Base-by-base conservation (phyloP, 2,888 invertebrate species). In the Notocelia uddmanniana region DNA sequence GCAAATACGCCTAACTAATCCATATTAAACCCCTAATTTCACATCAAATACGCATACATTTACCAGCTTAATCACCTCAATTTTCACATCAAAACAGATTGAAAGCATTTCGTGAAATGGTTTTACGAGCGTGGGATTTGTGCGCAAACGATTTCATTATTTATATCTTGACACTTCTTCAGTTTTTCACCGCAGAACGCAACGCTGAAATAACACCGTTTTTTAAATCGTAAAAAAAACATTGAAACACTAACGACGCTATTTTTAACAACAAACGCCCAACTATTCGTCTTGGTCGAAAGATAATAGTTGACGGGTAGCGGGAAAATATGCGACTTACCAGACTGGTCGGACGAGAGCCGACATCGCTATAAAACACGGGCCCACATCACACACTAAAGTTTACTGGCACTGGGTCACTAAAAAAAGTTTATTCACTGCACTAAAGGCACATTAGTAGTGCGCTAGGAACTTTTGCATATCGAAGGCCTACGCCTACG, bases 41-140 rank as follows among this genome's bases (percentile, higher is more conserved):
- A 67, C 67, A 69, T 73, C 74, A 69, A 63, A 64, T 74, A 76
- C 68, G 70, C 50, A 74, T 71, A 72, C 37, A 72, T 68, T 72
- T 62, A 68, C 62, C 64, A 60, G 79, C 78, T 75, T 72, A 72
- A 68, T 66, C 60, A 64, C 79, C 78, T 75, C 77, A 78, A 78
- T 79, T 75, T 78, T 76, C 78, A 59, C 77, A 81, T 71, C 60
- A 73, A 60, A 74, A 75, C 76, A 83, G 81, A 82, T 88, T 90
- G 93, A 93, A 93, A 93, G 93, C 93, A 91, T 92, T 89, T 91
- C 87, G 93, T 93, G 93, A 93, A 93, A 93, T 93, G 93, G 93
- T 93, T 93, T 93, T 93, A 91, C 88, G 87, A 90, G 89, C 91
- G 93, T 93, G 93, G 93, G 93, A 91, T 89, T 93, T 93, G 92